Base-by-base conservation (phyloP, 2,113 vertebrate genomes). In the Cynocephalus volans region DNA sequence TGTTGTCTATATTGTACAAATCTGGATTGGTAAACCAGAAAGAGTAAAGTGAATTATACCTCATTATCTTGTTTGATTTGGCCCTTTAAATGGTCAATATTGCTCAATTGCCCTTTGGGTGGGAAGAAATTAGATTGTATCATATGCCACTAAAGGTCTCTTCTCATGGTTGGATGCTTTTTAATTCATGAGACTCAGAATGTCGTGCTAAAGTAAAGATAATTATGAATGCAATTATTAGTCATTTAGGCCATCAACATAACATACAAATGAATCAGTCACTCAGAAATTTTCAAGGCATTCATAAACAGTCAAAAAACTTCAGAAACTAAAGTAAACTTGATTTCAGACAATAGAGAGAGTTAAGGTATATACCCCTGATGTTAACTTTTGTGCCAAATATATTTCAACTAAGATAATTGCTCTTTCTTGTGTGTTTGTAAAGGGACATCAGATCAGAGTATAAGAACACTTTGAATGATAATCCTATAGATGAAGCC, bases 21-120 rank as follows among this genome's bases (percentile, higher is more conserved):
- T 64, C 65, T 87, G 84, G 13, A 48, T 26, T 81, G 80, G 50
- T 87, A 62, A 96, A 23, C 48, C 85, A 95, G 67, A 93, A 77
- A 85, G 89, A 86, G 77, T 69, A 70, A 87, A 88, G 85, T 69
- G 69, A 93, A 96, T 96, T 93, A 65, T 45, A 69, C 15, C 8
- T 94, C 31, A 93, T 97, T 93, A 73, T 96, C 85, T 90, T 95
- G 69, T 97, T 97, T 97, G 73, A 91, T 94, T 90, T 98, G 93
- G 64, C 75, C 76, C 50, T 93, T 90, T 94, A 82, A 94, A 90
- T 93, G 87, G 93, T 90, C 96, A 96, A 72, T 69, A 94, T 70
- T 97, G 75, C 36, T 95, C 83, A 96, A 89, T 81, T 92, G 94
- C 64, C 95, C 96, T 97, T 96, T 97, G 93, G 92, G 28, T 96